Evolutionary conservation across 2,797 vertebrate species (phyloP).

Genomic region (Rousettus madagascariensis): DNA sequence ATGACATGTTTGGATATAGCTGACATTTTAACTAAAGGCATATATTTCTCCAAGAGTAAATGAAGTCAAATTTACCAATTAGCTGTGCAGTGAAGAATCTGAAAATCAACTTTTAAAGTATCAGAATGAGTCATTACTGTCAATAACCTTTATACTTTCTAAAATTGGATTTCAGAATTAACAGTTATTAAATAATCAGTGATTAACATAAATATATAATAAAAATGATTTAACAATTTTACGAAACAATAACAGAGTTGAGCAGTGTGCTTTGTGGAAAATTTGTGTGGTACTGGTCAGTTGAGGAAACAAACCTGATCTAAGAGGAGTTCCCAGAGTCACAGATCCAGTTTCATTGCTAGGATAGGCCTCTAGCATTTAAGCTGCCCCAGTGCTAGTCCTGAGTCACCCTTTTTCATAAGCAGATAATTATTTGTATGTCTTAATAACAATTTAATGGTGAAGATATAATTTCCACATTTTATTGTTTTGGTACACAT

Average conservation of each 20-base stretch:
- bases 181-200: background rate
- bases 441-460: background rate
- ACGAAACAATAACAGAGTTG: background rate
- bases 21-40: constrained; percentile 25
- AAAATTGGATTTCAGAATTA: background rate
- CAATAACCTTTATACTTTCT: background rate
- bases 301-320: background rate
- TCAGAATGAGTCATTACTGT: background rate
- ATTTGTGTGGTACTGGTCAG: background rate
- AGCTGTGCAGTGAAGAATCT: background rate
- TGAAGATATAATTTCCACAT: background rate
- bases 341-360: background rate
- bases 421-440: background rate
- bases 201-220: background rate
- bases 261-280: background rate
- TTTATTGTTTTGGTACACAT: background rate
- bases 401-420: background rate
- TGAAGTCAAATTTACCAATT: background rate
- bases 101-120: constrained; percentile 13
- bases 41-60: background rate
- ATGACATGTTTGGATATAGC: background rate
- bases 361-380: background rate
- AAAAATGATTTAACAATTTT: background rate
- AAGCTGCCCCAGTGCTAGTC: background rate
- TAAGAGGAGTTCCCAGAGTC: background rate